Percentiles rank a stretch among this genome's conserved stretches.
These are phyloP conservation scores for Apteryx owenii DNA, from an alignment of 2,113 vertebrate genomes.

Conservation along the genomic window DNA sequence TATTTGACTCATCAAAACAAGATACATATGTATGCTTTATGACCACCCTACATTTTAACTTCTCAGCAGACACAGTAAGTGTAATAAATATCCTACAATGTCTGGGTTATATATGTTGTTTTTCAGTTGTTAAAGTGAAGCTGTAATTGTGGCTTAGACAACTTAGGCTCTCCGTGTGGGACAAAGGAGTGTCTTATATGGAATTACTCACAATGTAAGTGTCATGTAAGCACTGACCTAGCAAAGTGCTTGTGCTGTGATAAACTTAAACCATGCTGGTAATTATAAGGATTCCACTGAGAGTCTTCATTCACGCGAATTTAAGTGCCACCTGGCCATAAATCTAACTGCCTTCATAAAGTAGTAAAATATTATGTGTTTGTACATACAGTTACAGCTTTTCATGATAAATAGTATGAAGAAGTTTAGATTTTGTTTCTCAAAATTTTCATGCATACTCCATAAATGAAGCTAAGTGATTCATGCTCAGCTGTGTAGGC, in stretches of 20 bases:
- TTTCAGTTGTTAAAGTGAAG: background rate
- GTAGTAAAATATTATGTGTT: background rate
- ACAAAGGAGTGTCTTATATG: background rate
- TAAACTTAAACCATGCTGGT: background rate
- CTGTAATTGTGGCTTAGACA: background rate
- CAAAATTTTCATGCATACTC: rapidly evolving
- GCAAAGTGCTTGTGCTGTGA: background rate
- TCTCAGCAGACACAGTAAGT: background rate
- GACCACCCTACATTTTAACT: background rate
- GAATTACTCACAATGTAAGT: background rate
- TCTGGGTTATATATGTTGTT: background rate
- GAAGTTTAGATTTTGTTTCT: background rate
- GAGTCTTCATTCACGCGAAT: background rate
- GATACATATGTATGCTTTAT: background rate
- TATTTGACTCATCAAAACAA: background rate
- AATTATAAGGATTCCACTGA: background rate
- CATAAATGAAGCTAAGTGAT: background rate
- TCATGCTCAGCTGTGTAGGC: background rate
- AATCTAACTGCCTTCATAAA: background rate
- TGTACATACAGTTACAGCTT: background rate
- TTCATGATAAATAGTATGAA: background rate
- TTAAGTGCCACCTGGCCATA: background rate
- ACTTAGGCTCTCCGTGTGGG: background rate
- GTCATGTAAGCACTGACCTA: background rate
- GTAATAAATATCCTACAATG: background rate